A percentile compares a stretch with the other conserved stretches of the same genome.
Conservation (phyloP, 2,888 invertebrate genomes). For the Athetis lepigone region DNA sequence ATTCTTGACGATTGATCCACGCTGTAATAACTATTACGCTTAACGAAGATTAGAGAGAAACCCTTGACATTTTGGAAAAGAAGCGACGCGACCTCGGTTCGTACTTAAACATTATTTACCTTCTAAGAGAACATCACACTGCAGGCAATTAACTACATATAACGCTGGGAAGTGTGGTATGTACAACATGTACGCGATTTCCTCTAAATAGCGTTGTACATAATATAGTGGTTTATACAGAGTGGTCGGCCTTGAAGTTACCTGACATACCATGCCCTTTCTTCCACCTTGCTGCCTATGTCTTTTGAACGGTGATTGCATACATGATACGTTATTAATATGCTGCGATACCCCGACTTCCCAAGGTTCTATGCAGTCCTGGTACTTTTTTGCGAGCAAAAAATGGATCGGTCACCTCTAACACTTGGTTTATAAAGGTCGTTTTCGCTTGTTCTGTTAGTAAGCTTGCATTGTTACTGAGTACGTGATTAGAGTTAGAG, state of each 20-base stretch:
- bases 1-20: constrained; percentile 50
- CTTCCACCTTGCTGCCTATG: constrained; percentile 88
- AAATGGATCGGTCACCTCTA: constrained; percentile 56
- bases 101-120: constrained; percentile 79
- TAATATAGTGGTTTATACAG: constrained; percentile 74
- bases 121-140: constrained; percentile 76
- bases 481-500: constrained; percentile 77
- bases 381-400: constrained; percentile 60
- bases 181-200: constrained; percentile 62
- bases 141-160: constrained; percentile 74
- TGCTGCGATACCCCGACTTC: constrained; percentile 80
- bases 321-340: constrained; percentile 87
- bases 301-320: constrained; percentile 87
- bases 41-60: constrained; percentile 74
- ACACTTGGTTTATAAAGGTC: constrained; percentile 23
- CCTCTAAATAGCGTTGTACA: constrained; percentile 60
- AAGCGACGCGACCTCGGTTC: constrained; percentile 76
- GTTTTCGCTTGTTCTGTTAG: constrained; percentile 27
- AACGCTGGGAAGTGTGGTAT: constrained; percentile 65
- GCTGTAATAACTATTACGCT: constrained; percentile 59
- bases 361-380: constrained; percentile 83
- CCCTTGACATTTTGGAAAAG: constrained; percentile 86
- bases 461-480: constrained; percentile 35
- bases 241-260: constrained; percentile 80
- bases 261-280: constrained; percentile 88